Base-by-base conservation (phyloP, 2,113 vertebrate species). In the Peromyscus polionotus region DNA sequence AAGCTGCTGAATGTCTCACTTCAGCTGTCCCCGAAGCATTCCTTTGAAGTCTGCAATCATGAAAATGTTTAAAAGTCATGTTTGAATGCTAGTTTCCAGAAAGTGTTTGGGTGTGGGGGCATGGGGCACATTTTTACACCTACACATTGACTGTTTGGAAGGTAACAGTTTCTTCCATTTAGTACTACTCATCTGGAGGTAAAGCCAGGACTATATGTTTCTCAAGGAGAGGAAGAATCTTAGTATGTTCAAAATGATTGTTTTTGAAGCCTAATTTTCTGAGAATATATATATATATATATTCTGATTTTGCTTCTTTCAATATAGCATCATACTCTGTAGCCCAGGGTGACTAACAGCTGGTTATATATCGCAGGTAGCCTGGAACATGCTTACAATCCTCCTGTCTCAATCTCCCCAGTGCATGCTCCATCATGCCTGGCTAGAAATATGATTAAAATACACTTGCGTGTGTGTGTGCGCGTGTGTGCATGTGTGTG, bases 61-160 rank as follows among this genome's bases (percentile, higher is more conserved):
- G 19, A 97, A 98, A 97, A 98, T 88, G 98, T 93, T 98, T 1
- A 96, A 97, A 98, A 97, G 97, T 97, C 97, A 98, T 98, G 98
- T 51, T 98, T 97, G 96, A 98, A 97, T 96, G 93, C 93, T 97
- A 88, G 90, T 96, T 98, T 97, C 95, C 19, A 28, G 83, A 91
- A 97, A 98, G 98, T 87, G 92, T 98, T 97, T 97, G 80, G 33
- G 39, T 97, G 97, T 94, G 95, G 95, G 98, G 98, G 98, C 45
- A 93, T 45, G 61, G 33, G 59, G 91, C 88, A 98, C 61, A 90
- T 90, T 98, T 93, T 91, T 92, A 95, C 94, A 98, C 96, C 45
- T 10, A 0, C 92, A 84, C 88, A 92, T 85, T 83, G 87, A 97
- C 92, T 94, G 89, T 96, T 90, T 96, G 96, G 95, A 98, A 97